These are phyloP conservation scores for Rhinopithecus roxellana DNA, from an alignment of 2,113 vertebrate species.

Conservation along the genomic window DNA sequence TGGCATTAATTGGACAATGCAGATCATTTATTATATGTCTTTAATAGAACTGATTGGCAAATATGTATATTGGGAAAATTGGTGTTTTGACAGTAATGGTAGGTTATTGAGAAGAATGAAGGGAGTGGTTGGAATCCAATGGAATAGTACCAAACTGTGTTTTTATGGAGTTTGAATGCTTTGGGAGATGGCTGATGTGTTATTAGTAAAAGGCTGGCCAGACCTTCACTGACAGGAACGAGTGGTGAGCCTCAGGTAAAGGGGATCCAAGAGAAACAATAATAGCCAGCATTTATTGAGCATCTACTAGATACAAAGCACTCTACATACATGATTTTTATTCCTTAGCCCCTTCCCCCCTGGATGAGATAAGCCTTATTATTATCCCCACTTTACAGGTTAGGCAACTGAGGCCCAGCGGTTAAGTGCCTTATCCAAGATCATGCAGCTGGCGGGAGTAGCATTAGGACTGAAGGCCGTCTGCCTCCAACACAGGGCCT, in stretches of 20 bases:
- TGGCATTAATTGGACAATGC: slow-evolving; percentile 5
- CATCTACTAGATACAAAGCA: neutral
- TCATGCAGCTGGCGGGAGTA: neutral
- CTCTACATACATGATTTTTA: neutral
- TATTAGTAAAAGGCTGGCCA: neutral
- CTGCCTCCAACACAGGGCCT: neutral
- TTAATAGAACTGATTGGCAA: slow-evolving; percentile 28
- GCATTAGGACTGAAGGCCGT: neutral
- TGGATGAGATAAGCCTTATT: neutral
- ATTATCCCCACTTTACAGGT: neutral
- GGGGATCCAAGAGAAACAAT: neutral
- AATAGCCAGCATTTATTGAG: neutral
- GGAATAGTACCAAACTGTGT: neutral
- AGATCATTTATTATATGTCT: neutral
- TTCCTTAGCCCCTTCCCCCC: neutral
- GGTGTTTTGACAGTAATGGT: neutral
- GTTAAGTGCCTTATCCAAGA: neutral
- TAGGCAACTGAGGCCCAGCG: neutral
- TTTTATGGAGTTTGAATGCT: neutral
- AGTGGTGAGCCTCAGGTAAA: neutral
- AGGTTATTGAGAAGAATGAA: neutral
- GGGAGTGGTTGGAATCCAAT: neutral
- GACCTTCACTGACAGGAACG: neutral
- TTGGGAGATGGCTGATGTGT: neutral
- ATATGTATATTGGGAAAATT: neutral